These are phyloP conservation scores for Novumbra hubbsi DNA, from an alignment of 2,797 vertebrate genomes.

Conservation along the genomic window DNA sequence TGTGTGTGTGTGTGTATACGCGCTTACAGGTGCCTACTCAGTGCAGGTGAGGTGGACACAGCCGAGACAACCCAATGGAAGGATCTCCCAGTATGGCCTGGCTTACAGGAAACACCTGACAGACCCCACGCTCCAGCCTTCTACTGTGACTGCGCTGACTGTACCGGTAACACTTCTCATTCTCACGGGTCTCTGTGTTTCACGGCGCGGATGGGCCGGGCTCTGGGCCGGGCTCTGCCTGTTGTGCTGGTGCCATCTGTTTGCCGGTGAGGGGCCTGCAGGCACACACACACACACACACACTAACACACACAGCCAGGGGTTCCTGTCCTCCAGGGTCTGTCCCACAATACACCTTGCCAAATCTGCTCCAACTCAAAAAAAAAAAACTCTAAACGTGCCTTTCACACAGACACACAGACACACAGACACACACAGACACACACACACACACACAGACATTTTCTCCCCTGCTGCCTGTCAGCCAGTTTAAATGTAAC, in stretches of 20 bases:
- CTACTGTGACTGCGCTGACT: slow-evolving; percentile 77
- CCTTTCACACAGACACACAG: not conserved
- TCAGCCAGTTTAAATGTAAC: slow-evolving; percentile 37
- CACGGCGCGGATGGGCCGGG: slow-evolving; percentile 41
- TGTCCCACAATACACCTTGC: slow-evolving; percentile 30
- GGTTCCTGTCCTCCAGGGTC: slow-evolving; percentile 40
- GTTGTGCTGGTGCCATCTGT: slow-evolving; percentile 63
- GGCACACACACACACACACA: slow-evolving; percentile 28
- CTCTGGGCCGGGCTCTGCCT: slow-evolving; percentile 52
- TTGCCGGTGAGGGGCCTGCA: slow-evolving; percentile 58
- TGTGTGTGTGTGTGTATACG: not conserved
- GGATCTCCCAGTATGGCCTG: slow-evolving; percentile 80
- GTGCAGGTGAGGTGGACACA: slow-evolving; percentile 79
- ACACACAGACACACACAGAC: slow-evolving; percentile 1
- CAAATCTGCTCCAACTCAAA: slow-evolving; percentile 17
- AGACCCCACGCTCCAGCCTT: slow-evolving; percentile 74
- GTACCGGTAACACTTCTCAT: slow-evolving; percentile 70
- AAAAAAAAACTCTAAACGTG: slow-evolving; percentile 23
- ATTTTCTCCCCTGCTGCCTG: slow-evolving; percentile 18
- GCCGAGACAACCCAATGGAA: slow-evolving; percentile 79
- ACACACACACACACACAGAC: not conserved
- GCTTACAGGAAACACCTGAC: slow-evolving; percentile 75
- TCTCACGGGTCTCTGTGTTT: slow-evolving; percentile 31
- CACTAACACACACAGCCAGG: slow-evolving; percentile 18
- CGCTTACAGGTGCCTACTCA: slow-evolving; percentile 67